Percentiles rank a stretch among this genome's conserved stretches.
These are phyloP conservation scores for Gymnoscelis rufifasciata DNA, from an alignment of 2,888 invertebrate genomes.

Conservation along the genomic window DNA sequence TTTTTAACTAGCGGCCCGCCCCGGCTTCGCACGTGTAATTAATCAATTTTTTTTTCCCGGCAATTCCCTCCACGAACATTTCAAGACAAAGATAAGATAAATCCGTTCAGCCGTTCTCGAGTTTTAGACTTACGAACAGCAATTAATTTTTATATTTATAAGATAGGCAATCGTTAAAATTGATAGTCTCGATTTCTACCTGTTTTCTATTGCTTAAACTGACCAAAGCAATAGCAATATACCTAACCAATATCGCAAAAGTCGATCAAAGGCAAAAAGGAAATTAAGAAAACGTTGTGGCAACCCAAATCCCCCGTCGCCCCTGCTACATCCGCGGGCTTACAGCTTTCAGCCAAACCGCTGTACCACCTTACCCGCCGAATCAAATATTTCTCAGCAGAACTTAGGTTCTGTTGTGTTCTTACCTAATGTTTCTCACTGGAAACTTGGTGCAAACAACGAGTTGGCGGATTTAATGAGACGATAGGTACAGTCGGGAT, in stretches of 20 bases:
- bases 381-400: slow-evolving; percentile 20
- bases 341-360: slow-evolving; percentile 28
- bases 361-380: slow-evolving; percentile 18
- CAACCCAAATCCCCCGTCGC: slow-evolving; percentile 18
- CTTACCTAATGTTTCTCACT: slow-evolving; percentile 6
- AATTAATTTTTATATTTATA: no score
- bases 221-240: no score
- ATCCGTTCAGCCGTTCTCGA: no score
- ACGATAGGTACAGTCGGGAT: background rate
- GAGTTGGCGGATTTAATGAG: slow-evolving; percentile 4
- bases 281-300: slow-evolving; percentile 3
- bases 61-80: no score
- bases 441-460: slow-evolving; percentile 7
- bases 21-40: no score
- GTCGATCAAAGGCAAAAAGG: background rate
- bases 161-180: no score
- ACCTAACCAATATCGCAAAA: background rate
- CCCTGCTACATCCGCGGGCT: slow-evolving; percentile 21
- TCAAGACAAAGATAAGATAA: no score
- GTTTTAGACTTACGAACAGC: no score
- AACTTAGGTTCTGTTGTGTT: slow-evolving; percentile 6
- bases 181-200: no score
- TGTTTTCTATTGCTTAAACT: no score
- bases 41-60: no score
- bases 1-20: no score